Evolutionary conservation across 2,113 vertebrate genomes (phyloP), one percentile per base, ranked within the genome.

Genomic region (Candoia aspera): DNA sequence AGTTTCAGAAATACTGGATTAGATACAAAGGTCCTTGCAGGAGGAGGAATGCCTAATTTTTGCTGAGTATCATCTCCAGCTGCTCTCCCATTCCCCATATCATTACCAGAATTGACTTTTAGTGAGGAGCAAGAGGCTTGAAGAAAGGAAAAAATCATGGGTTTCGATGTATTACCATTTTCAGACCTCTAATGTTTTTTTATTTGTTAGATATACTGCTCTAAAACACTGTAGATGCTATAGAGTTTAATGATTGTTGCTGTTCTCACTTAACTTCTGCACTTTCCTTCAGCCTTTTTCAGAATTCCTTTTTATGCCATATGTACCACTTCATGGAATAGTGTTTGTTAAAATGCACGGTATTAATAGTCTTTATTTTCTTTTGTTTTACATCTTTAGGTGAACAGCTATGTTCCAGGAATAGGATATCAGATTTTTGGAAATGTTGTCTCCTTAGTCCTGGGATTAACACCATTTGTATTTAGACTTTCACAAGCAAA

Each of bases 391-490:
- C 92, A 21, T 0, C 55, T 96, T 87, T 95, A 99, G 99, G 99
- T 99, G 60, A 99, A 99, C 95, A 98, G 97, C 93, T 98, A 98
- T 94, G 98, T 98, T 87, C 99, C 99, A 93, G 98, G 99, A 93
- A 99, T 99, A 86, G 99, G 99, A 29, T 99, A 99, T 95, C 99
- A 99, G 97, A 98, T 99, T 90, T 99, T 99, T 97, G 99, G 99
- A 91, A 99, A 99, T 57, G 93, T 98, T 93, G 97, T 99, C 79
- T 98, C 99, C 53, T 96, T 99, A 91, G 98, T 99, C 17, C 97
- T 99, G 94, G 99, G 98, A 86, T 97, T 99, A 93, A 99, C 98
- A 13, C 99, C 99, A 0, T 99, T 99, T 94, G 98, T 97, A 91
- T 98, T 97, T 96, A 98, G 99, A 93, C 97, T 99, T 91, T 98